A percentile compares a stretch with the other conserved stretches of the same genome.
Evolutionary conservation across 2,113 vertebrate species (phyloP).

Genomic region (Hippocampus barbouri): DNA sequence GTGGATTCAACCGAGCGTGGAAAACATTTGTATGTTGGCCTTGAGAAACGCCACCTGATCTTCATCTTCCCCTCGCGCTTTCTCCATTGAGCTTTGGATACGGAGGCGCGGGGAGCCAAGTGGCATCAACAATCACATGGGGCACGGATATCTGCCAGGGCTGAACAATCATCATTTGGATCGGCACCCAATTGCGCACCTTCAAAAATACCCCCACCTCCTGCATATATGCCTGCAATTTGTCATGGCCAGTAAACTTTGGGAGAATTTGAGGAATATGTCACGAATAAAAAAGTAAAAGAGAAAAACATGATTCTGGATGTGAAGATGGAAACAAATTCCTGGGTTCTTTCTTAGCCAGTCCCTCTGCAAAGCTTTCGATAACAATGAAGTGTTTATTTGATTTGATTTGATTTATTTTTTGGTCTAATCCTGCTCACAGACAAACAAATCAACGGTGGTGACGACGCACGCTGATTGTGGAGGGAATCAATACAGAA

Average conservation of each 20-base stretch:
- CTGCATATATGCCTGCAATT: not conserved
- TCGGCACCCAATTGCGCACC: not conserved
- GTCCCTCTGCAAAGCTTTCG: not conserved
- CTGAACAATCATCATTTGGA: constrained; percentile 4
- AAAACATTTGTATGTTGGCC: constrained; percentile 17
- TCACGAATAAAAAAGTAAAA: not conserved
- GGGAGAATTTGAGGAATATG: not conserved
- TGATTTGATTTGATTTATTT: not conserved
- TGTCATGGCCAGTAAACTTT: too few species aligned
- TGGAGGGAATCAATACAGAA: not conserved
- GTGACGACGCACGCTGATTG: not conserved
- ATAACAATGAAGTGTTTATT: not conserved
- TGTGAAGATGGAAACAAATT: not conserved
- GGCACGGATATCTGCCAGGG: not conserved
- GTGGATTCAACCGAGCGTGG: constrained; percentile 9
- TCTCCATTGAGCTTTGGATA: constrained; percentile 49
- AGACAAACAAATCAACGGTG: not conserved
- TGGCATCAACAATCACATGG: constrained; percentile 13
- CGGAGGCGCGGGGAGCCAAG: constrained; percentile 22
- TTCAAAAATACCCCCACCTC: not conserved
- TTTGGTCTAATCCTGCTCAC: not conserved
- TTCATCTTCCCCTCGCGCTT: constrained; percentile 29
- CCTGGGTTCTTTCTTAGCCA: too few species aligned
- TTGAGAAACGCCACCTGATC: constrained; percentile 1
- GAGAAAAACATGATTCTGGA: not conserved